Percentiles rank a stretch among this genome's conserved stretches.
These are phyloP conservation scores for Philhelius pedissequus DNA, from an alignment of 2,888 invertebrate genomes.

Conservation along the genomic window DNA sequence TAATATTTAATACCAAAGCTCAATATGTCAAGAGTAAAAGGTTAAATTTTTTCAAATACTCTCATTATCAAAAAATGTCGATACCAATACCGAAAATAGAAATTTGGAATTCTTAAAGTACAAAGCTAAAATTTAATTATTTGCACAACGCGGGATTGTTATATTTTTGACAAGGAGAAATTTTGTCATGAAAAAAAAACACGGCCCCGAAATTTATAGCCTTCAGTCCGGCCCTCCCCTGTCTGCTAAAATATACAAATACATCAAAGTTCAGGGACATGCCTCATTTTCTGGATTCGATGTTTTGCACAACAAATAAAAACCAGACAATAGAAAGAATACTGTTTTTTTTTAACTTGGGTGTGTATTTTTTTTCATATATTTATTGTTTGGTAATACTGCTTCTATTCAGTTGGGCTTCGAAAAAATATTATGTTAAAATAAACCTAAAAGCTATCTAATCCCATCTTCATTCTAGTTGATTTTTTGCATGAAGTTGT, in stretches of 20 bases:
- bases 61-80: too few species aligned
- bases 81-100: too few species aligned
- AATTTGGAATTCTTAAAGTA: too few species aligned
- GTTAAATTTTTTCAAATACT: too few species aligned
- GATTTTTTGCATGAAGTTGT: background rate
- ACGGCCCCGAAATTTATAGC: background rate
- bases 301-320: slow-evolving; percentile 5
- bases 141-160: too few species aligned
- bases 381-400: background rate
- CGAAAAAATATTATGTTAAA: slow-evolving; percentile 4
- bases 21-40: too few species aligned
- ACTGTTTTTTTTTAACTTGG: background rate
- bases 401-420: background rate
- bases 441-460: slow-evolving; percentile 4
- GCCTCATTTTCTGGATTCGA: background rate
- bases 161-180: too few species aligned
- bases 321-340: slow-evolving; percentile 4
- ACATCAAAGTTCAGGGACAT: slow-evolving; percentile 22
- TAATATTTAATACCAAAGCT: too few species aligned
- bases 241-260: background rate
- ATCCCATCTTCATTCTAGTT: background rate
- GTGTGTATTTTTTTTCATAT: background rate
- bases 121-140: too few species aligned
- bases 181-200: too few species aligned
- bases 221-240: background rate